Conservation (phyloP, 2,888 invertebrate species). For the Eupeodes luniger region DNA sequence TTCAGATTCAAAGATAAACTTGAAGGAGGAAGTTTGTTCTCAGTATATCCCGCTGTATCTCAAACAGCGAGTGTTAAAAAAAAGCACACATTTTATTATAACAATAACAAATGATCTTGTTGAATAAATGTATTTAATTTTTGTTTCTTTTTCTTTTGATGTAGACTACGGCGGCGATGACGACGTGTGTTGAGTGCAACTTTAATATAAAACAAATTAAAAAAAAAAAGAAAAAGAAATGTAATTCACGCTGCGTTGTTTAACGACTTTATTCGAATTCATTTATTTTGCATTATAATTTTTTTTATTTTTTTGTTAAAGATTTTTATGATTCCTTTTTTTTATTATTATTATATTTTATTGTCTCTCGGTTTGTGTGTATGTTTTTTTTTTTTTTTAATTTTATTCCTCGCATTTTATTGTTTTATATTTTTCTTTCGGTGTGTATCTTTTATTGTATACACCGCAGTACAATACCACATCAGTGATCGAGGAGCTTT, state of each 20-base stretch:
- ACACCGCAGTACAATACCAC: too few species aligned
- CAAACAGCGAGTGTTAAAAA: slow-evolving; percentile 7
- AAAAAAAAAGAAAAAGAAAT: slow-evolving; percentile 38
- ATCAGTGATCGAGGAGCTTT: slow-evolving; percentile 28
- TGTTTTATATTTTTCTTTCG: slow-evolving; percentile 26
- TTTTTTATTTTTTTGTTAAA: slow-evolving; percentile 23
- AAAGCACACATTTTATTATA: slow-evolving; percentile 32
- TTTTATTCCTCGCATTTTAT: slow-evolving; percentile 28
- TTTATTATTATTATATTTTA: slow-evolving; percentile 22
- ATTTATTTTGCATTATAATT: slow-evolving; percentile 58
- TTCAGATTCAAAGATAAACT: slow-evolving; percentile 32
- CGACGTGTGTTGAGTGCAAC: slow-evolving; percentile 23
- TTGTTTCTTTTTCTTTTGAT: neutral
- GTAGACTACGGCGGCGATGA: neutral
- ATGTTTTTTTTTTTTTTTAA: neutral
- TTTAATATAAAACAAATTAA: neutral
- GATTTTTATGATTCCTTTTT: slow-evolving; percentile 33
- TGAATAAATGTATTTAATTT: slow-evolving; percentile 11
- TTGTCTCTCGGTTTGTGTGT: slow-evolving; percentile 20
- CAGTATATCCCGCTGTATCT: neutral
- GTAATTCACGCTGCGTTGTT: slow-evolving; percentile 65
- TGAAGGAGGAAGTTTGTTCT: slow-evolving; percentile 33
- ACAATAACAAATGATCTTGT: slow-evolving; percentile 37
- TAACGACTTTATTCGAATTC: slow-evolving; percentile 59
- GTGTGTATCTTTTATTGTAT: slow-evolving; percentile 14